These are phyloP conservation scores for Augochlorella aurata DNA, from an alignment of 2,888 invertebrate species.

Conservation along the genomic window DNA sequence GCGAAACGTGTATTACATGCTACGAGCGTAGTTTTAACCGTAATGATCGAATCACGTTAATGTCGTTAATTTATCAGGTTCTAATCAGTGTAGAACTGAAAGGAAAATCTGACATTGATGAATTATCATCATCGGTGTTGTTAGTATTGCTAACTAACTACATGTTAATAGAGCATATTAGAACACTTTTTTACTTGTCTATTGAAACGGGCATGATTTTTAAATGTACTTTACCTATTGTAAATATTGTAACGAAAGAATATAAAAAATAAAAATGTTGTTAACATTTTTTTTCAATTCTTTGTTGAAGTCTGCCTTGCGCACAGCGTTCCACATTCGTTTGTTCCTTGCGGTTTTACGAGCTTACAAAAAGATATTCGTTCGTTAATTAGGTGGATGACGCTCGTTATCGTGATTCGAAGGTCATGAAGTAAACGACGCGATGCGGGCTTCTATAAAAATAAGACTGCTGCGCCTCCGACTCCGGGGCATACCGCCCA, in stretches of 20 bases:
- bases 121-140: not conserved
- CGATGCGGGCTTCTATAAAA: not conserved
- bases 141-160: not conserved
- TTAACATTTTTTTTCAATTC: no score
- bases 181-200: no score
- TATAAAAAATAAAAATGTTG: no score
- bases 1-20: conserved; percentile 36
- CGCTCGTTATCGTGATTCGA: conserved; percentile 51
- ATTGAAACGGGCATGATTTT: no score
- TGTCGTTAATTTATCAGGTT: conserved; percentile 26
- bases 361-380: conserved; percentile 51
- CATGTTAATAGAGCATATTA: not conserved
- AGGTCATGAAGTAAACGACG: conserved; percentile 39
- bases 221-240: no score
- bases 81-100: not conserved
- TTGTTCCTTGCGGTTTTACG: conserved; percentile 50
- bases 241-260: not conserved
- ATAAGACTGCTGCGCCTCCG: conserved; percentile 38
- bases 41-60: conserved; percentile 25
- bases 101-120: conserved; percentile 12
- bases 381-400: conserved; percentile 59
- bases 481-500: conserved; percentile 47
- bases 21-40: conserved; percentile 16
- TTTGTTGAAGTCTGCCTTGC: not conserved
- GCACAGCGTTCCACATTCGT: conserved; percentile 48